Percentiles rank a stretch among this genome's conserved stretches.
Evolutionary conservation across 2,888 invertebrate genomes (phyloP).

Genomic region (Seira sanloemensis): DNA sequence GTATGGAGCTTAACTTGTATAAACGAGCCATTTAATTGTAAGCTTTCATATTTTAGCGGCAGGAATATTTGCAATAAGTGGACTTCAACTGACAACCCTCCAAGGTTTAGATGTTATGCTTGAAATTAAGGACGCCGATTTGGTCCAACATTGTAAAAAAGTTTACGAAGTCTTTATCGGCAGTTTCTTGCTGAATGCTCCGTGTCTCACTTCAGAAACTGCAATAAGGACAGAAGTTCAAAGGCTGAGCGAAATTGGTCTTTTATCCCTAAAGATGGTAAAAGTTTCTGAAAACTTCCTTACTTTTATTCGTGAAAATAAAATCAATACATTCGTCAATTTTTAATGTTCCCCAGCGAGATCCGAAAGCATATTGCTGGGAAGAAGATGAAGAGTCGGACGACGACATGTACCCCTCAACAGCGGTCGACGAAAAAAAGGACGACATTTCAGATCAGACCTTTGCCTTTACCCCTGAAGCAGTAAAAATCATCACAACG

Average conservation of each 20-base stretch:
- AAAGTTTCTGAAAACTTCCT: no score
- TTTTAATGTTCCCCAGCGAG: no score
- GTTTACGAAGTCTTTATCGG: conserved; percentile 37
- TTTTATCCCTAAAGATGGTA: conserved; percentile 45
- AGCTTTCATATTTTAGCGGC: conserved; percentile 42
- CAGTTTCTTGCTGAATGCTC: conserved; percentile 55
- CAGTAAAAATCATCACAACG: conserved; percentile 18
- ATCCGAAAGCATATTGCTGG: conserved; percentile 21
- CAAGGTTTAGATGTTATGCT: conserved; percentile 40
- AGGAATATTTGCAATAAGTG: conserved; percentile 42
- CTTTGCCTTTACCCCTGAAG: conserved; percentile 31
- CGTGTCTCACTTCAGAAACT: conserved; percentile 40
- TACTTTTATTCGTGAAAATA: no score
- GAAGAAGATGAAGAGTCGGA: conserved; percentile 35
- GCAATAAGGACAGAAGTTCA: conserved; percentile 37
- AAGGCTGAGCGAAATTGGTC: conserved; percentile 26
- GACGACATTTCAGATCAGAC: conserved; percentile 13
- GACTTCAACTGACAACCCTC: conserved; percentile 20
- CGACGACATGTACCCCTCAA: background rate
- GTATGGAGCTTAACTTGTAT: background rate
- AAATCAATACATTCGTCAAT: no score
- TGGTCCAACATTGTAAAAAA: conserved; percentile 22
- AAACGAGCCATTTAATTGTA: background rate
- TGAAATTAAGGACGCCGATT: conserved; percentile 34
- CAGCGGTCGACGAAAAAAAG: background rate